Evolutionary conservation across 2,797 vertebrate genomes (phyloP), one percentile per base, ranked within the genome.

Genomic region (Chiloscyllium punctatum): DNA sequence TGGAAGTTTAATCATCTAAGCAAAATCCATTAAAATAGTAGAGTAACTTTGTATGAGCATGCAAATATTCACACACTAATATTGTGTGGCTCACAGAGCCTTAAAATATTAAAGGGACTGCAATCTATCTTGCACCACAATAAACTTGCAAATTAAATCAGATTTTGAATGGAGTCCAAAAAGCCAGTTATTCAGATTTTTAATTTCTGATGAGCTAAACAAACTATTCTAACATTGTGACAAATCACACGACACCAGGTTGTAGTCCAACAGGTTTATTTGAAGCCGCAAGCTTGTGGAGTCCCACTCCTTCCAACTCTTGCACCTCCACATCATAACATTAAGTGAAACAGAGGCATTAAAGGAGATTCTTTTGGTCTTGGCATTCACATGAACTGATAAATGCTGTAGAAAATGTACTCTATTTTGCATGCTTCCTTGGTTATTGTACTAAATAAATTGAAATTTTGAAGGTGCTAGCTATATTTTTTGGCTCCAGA

Each of bases 111-210:
- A 79, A 79, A 62, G 57, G 57, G 77, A 79, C 77, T 79, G 27
- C 77, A 77, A 37, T 79, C 77, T 33, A 37, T n/a, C 9, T n/a
- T 79, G 37, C 37, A 37, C n/a, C 15, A 79, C 77, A 79, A 79
- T 79, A 79, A 79, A 79, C n/a, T 79, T 79, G 77, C n/a, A n/a
- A 79, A 79, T 79, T 77, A 79, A 79, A 37, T 79, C 77, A 79
- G 33, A n/a, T 15, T 79, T n/a, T 79, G 77, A 79, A 79, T 79
- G n/a, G 77, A 79, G 33, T 79, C 77, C 77, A 79, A 18, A 79
- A 79, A 79, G 33, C 27, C 77, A 79, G n/a, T 37, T 79, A 15
- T 79, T 79, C 9, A 79, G 33, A 79, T 79, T 79, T 79, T 79
- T 79, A 33, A 79, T 3, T 79, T 79, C 11, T n/a, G 25, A 27